These are phyloP conservation scores for Poecile atricapillus DNA, from an alignment of 2,113 vertebrate species.

Conservation along the genomic window DNA sequence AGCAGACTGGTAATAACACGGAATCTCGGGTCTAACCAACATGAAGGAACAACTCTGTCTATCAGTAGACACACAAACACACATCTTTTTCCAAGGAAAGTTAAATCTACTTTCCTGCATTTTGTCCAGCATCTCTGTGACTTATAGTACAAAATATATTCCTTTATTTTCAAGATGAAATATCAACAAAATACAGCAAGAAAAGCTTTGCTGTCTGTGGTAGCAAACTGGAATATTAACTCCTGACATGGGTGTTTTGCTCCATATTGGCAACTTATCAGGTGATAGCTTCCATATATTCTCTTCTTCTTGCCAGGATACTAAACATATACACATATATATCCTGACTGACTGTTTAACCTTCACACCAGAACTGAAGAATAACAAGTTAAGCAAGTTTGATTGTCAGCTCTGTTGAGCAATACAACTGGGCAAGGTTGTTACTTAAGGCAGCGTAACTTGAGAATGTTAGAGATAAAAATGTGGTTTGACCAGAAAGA, in stretches of 20 bases:
- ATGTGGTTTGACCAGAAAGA: neutral
- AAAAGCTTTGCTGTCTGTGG: neutral
- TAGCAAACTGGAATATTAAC: neutral
- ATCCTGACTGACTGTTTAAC: neutral
- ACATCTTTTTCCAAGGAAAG: neutral
- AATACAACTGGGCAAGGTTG: conserved; percentile 18
- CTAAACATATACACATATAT: neutral
- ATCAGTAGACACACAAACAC: neutral
- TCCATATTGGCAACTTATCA: neutral
- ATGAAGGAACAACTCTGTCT: neutral
- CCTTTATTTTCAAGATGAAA: neutral
- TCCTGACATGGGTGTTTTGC: neutral
- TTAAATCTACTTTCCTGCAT: neutral
- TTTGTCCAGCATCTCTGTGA: neutral
- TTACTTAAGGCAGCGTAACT: neutral
- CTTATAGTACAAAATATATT: neutral
- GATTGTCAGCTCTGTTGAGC: neutral
- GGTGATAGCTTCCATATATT: neutral
- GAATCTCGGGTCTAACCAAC: neutral
- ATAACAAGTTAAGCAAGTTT: neutral
- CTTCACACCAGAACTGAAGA: neutral
- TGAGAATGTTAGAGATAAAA: neutral
- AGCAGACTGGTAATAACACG: neutral
- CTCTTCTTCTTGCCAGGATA: neutral
- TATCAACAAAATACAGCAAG: neutral